Evolutionary conservation across 2,888 invertebrate genomes (phyloP).

Genomic region (Bellardia bayeri): DNA sequence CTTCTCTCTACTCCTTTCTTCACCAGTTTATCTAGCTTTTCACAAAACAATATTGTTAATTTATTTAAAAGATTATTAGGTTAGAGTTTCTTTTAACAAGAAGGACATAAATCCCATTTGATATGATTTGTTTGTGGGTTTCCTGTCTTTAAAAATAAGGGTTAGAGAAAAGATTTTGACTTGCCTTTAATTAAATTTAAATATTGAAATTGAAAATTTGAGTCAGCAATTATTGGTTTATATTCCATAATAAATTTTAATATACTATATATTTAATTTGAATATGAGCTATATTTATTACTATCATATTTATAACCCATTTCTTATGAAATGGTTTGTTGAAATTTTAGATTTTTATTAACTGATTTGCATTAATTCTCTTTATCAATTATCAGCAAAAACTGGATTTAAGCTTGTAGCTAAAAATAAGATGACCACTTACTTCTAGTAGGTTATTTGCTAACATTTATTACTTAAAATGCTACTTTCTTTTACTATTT

Average conservation of each 20-base stretch:
- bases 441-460: too few species aligned
- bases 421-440: too few species aligned
- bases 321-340: too few species aligned
- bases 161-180: neutral
- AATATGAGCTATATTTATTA: too few species aligned
- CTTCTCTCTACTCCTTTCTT: neutral
- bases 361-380: too few species aligned
- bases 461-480: too few species aligned
- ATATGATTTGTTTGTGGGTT: neutral
- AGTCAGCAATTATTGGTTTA: neutral
- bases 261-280: neutral
- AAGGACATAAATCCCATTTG: neutral
- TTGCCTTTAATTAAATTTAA: neutral
- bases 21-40: neutral
- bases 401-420: too few species aligned
- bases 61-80: slow-evolving; percentile 6
- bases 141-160: neutral
- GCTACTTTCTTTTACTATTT: too few species aligned
- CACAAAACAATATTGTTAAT: slow-evolving; percentile 1
- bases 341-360: too few species aligned
- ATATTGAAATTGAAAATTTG: slow-evolving; percentile 3
- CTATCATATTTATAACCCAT: too few species aligned
- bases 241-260: neutral
- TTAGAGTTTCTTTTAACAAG: neutral
- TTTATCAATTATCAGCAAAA: too few species aligned